Evolutionary conservation across 2,888 invertebrate genomes (phyloP), one percentile per base, ranked within the genome.

Genomic region (Harpalus rubripes): DNA sequence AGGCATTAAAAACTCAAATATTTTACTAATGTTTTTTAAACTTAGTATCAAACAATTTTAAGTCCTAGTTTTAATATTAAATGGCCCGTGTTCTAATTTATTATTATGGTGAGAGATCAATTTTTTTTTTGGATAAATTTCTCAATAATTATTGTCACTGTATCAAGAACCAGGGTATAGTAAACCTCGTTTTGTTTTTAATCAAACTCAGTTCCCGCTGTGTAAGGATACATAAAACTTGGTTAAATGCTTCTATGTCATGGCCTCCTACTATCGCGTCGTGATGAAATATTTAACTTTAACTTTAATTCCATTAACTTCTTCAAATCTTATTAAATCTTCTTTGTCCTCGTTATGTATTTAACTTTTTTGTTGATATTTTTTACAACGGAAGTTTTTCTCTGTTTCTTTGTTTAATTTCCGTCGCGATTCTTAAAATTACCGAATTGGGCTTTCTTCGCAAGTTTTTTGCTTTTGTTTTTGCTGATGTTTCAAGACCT

Each of bases 381-480:
- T 78, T 78, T 76, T 74, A 74, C n/a, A n/a, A 4, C n/a, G 58
- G 58, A 78, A 80, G 61, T 78, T 84, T 84, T 84, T 83, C 18
- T 76, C 7, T 83, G 26, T 63, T 65, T 63, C 63, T 76, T 58
- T 84, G 84, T 61, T 84, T 84, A 84, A 84, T 84, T 84, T 84
- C 78, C 84, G 65, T 61, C 76, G 63, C 44, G 78, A 44, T 22
- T 84, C 61, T 61, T 80, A 80, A 41, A 80, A 80, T 80, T 80
- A 61, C 61, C 80, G 80, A 80, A 80, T 80, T 80, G 80, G 80
- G 80, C 63, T 80, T 80, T 61, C 80, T 78, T 78, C 32, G 58
- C 63, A 59, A 52, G 15, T 76, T 83, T 76, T 58, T 82, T 72
- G 44, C 32, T 56, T 63, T 78, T 65, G 61, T 65, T 76, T 84